phyloP scores from a whole-genome alignment of 2,113 vertebrate species.

The Tachuris rubrigastra region DNA sequence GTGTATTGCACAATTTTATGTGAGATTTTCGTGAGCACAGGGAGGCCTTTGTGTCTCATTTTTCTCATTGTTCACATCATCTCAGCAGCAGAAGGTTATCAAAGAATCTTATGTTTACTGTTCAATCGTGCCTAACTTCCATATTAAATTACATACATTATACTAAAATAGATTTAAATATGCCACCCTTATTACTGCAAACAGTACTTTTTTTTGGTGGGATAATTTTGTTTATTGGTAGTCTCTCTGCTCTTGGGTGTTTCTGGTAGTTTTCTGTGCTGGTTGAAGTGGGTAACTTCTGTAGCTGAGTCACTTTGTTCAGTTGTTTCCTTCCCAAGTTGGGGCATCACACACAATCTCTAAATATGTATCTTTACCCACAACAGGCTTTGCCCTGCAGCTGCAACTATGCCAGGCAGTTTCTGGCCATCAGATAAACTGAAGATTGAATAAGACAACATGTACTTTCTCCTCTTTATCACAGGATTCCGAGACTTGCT shows the following conservation, averaged over 20 bases:
- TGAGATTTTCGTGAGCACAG: not conserved
- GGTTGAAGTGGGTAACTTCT: not conserved
- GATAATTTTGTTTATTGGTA: not conserved
- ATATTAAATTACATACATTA: not conserved
- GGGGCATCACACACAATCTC: not conserved
- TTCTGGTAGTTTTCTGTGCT: not conserved
- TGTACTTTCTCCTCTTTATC: not conserved
- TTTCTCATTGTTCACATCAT: not conserved
- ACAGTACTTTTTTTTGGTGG: not conserved
- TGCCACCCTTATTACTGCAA: not conserved
- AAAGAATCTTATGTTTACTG: not conserved
- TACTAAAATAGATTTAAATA: not conserved
- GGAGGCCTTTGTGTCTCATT: not conserved
- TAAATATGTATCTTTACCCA: not conserved
- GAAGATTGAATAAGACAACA: rapidly evolving
- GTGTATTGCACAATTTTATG: not conserved
- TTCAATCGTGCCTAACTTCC: not conserved
- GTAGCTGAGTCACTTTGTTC: not conserved
- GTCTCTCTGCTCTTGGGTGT: not conserved
- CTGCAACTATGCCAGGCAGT: not conserved
- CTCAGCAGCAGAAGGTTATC: not conserved
- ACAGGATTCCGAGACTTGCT: not conserved
- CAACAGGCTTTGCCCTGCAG: not conserved
- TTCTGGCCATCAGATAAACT: not conserved
- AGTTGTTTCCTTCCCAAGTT: not conserved